Evolutionary conservation across 2,888 invertebrate species (phyloP), one percentile per base, ranked within the genome.

Genomic region (Abscondita cerata): DNA sequence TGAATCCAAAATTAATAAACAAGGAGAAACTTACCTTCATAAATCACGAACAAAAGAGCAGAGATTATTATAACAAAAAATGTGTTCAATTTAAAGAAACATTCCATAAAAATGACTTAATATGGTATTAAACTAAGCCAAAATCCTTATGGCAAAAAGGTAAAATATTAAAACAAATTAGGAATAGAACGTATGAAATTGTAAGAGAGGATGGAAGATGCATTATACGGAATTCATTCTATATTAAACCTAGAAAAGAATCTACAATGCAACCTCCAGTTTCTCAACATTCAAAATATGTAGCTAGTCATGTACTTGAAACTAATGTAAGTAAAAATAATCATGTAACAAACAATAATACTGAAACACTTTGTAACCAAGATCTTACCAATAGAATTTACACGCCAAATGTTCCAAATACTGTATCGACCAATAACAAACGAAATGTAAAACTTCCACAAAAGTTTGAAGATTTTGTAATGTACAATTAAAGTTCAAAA

Each of bases 61-160:
- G 5, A 44, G 16, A 3, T 16, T 13, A 13, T 44, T 44, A 13
- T 16, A 15, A 44, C 15, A 44, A 44, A 11, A 44, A 44, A 44
- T 2, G 13, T 6, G 44, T 44, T 31, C 31, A 31, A 31, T 6
- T 31, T 9, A 34, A 19, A 19, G 31, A 52, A 8, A 25, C 52
- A 15, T 47, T 48, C 20, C 2, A 19, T 1, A 18, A n/a, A 12
- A 41, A 36, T 15, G 12, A 16, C 25, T 19, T 31, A 44, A 33
- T 46, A 6, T 34, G 54, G 44, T 40, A 11, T 16, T 52, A 44
- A 56, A n/a, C n/a, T n/a, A n/a, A n/a, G n/a, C n/a, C n/a, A n/a
- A n/a, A n/a, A n/a, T n/a, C n/a, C n/a, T n/a, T n/a, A 40, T 48
- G 48, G 55, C 33, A 60, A 40, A 16, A 9, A 31, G 31, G 31